Base-by-base conservation (phyloP, 1,140 invertebrate species). In the Copidosoma floridanum region DNA sequence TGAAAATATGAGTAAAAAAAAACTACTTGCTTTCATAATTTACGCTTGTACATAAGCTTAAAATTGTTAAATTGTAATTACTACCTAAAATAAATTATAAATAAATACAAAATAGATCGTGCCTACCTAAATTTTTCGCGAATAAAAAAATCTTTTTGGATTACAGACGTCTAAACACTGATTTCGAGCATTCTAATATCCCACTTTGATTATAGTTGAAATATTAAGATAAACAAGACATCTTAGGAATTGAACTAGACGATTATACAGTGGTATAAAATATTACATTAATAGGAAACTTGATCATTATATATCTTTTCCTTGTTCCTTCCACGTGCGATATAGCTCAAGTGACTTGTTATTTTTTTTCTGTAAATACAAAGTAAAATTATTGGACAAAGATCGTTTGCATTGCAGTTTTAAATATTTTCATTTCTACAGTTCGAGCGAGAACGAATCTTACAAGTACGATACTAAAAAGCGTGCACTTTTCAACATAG, bases 11-110 rank as follows among this genome's bases (percentile, higher is more conserved):
- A n/a, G n/a, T n/a, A n/a, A n/a, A n/a, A n/a, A 38, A 24, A 21
- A 57, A 23, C 50, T 35, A 23, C 46, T 61, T 54, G 27, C 41
- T 48, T 61, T 61, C 41, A 6, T 37, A 50, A 50, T 2, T 41
- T 8, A 2, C 20, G 43, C 58, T 61, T 52, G 0, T 32, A 24
- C 24, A 10, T 20, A 44, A 58, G 57, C 48, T 40, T 47, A 10
- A 57, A 56, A 57, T 57, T 53, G 29, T 57, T 47, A 56, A n/a
- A n/a, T n/a, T n/a, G n/a, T 57, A 56, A 61, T 57, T 58, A 56
- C 60, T 62, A 62, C 71, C 77, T 79, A 80, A 63, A 79, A 80
- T 80, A 80, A 80, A 79, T 79, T 80, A 79, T 71, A 75, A 80
- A 79, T 80, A 80, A 80, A 80, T 80, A 77, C 64, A 75, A 73